Base-by-base conservation (phyloP, 2,888 invertebrate species). In the Ecliptopera silaceata region DNA sequence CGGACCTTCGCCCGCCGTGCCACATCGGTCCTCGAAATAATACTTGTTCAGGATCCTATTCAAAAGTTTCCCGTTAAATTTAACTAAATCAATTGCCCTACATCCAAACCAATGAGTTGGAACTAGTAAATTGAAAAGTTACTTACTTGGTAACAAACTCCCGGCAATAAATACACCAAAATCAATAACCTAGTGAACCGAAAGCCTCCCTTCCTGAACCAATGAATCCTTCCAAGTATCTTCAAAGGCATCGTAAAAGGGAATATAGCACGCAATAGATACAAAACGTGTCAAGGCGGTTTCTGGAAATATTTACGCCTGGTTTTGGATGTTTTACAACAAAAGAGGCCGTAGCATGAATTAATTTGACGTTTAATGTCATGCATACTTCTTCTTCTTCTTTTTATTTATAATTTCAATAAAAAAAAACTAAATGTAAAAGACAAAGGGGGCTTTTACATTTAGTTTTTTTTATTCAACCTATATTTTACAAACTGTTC, bases 241-340 rank as follows among this genome's bases (percentile, higher is more conserved):
- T 49, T 49, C 64, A 66, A 62, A 66, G 60, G 64, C 52, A 55
- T 44, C 59, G 55, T 64, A 61, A 64, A 64, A 61, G 41, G 45
- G 53, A 64, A 64, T 64, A 61, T 59, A 60, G 48, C 48, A 63
- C 66, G 66, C 64, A 66, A 64, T 64, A 59, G 65, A 62, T 63
- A 64, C 61, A 63, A 58, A 62, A 63, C 62, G 62, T 66, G 66
- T 64, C 64, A 58, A 55, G 48, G 55, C 43, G 57, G 52, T 61
- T 57, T 64, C 44, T 47, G 57, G 54, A 62, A 66, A 61, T 65
- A 61, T 61, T 61, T 61, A 58, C 60, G 41, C 20, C 31, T 42
- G 17, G 8, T 0, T 12, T 18, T n/a, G 15, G 18, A 15, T 13
- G 12, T 31, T 38, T 20, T 3, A 42, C 41, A 12, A 36, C 15